Evolutionary conservation across 2,888 invertebrate genomes (phyloP), one percentile per base, ranked within the genome.

Genomic region (Drosophila picticornis): DNA sequence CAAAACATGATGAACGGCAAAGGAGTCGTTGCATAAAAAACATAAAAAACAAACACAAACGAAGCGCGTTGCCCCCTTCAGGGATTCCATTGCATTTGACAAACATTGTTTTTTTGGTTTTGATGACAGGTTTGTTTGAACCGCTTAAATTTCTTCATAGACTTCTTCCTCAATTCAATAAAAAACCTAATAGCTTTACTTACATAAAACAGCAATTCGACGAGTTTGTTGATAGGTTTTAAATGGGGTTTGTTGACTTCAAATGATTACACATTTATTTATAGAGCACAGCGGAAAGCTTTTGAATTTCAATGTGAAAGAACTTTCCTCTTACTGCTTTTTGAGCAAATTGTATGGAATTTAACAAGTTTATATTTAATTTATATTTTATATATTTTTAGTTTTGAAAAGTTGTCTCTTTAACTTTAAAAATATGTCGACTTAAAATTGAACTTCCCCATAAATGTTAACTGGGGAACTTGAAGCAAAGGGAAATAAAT

Each of bases 1-100:
- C 68, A 67, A 76, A 76, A 74, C 72, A 75, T 79, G 84, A 72
- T 73, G 77, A 38, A 67, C 72, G 64, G 43, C 64, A 52, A 58
- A 43, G 29, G 29, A 57, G 40, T 65, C 52, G 40, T 16, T 50
- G 46, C 29, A 57, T 40, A 58, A 50, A 64, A 57, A 57, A n/a
- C n/a, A n/a, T n/a, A n/a, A 43, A 13, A 19, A 53, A 29, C 32
- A 53, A 48, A 59, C 52, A 67, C 46, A 52, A 38, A n/a, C 36
- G n/a, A 52, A 46, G 36, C 53, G 22, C 22, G 16, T 22, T 50
- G n/a, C 16, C 9, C 38, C 13, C 38, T n/a, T 27, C 19, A 31
- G 50, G 25, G 13, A 29, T 25, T 29, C 27, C 59, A 36, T 25
- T 22, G 38, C 51, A 52, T 52, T 61, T 53, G 38, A 4, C 9